These are phyloP conservation scores for Alloscopus bannaensis DNA, from an alignment of 2,888 invertebrate species.

Conservation along the genomic window DNA sequence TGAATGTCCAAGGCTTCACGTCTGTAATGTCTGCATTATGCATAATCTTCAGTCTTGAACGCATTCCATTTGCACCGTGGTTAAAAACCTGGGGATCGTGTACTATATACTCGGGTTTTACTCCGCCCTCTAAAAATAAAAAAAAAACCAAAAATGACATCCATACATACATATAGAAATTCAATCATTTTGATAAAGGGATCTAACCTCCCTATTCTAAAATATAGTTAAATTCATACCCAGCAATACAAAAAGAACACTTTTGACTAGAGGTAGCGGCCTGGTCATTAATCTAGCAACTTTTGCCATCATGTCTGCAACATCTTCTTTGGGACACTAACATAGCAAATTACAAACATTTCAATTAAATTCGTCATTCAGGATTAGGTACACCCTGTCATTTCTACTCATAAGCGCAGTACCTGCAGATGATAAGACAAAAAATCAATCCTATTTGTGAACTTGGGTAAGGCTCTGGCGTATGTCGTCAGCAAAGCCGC, in stretches of 20 bases:
- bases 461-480: too few relatives aligned
- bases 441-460: constrained; percentile 33
- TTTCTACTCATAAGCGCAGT: too few relatives aligned
- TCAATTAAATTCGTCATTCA: not conserved
- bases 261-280: constrained; percentile 17
- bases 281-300: constrained; percentile 23
- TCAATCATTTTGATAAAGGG: too few relatives aligned
- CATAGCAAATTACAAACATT: not conserved
- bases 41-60: constrained; percentile 5
- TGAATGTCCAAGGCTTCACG: constrained; percentile 64
- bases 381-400: too few relatives aligned
- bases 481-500: too few relatives aligned
- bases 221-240: constrained; percentile 9
- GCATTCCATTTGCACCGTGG: constrained; percentile 22
- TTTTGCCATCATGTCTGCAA: constrained; percentile 58
- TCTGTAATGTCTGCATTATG: constrained; percentile 17
- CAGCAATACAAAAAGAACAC: not conserved
- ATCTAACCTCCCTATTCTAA: too few relatives aligned
- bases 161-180: too few relatives aligned
- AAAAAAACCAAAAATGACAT: too few relatives aligned
- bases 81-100: constrained; percentile 60
- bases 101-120: constrained; percentile 42
- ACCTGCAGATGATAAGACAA: constrained; percentile 29
- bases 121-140: constrained; percentile 37
- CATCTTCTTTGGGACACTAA: constrained; percentile 35